phyloP scores from a whole-genome alignment of 2,888 invertebrate species.

The Taphrorychus bicolor region DNA sequence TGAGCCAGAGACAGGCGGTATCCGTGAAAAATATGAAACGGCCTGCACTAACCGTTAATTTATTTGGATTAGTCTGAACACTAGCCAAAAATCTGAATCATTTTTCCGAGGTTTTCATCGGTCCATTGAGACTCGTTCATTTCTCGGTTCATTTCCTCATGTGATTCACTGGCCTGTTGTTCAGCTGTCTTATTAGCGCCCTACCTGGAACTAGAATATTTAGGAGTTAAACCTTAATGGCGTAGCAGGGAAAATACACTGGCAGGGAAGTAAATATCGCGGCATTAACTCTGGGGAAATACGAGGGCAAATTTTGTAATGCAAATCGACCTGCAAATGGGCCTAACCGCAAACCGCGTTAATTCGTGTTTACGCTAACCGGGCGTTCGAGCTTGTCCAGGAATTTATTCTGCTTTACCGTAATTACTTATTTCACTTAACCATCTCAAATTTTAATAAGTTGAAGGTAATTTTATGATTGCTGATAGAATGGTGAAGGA shows the following conservation, averaged over 20 bases:
- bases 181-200: not conserved
- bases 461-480: too few species aligned
- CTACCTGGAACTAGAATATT: not conserved
- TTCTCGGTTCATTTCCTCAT: not conserved
- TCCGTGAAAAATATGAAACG: constrained; percentile 3
- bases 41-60: not conserved
- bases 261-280: not conserved
- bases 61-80: not conserved
- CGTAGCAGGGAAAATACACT: not conserved
- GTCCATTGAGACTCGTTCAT: not conserved
- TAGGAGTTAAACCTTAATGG: not conserved
- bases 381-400: not conserved
- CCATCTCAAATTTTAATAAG: too few species aligned
- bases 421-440: too few species aligned
- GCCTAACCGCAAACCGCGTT: not conserved
- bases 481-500: too few species aligned
- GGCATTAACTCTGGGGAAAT: too few species aligned
- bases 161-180: not conserved
- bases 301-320: not conserved
- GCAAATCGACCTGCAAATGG: not conserved
- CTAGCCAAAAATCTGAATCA: not conserved
- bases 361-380: not conserved
- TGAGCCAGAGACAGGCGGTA: not conserved
- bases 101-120: not conserved
- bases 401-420: not conserved